Evolutionary conservation across 2,888 invertebrate species (phyloP), one percentile per base, ranked within the genome.

Genomic region (Magallana nippona): DNA sequence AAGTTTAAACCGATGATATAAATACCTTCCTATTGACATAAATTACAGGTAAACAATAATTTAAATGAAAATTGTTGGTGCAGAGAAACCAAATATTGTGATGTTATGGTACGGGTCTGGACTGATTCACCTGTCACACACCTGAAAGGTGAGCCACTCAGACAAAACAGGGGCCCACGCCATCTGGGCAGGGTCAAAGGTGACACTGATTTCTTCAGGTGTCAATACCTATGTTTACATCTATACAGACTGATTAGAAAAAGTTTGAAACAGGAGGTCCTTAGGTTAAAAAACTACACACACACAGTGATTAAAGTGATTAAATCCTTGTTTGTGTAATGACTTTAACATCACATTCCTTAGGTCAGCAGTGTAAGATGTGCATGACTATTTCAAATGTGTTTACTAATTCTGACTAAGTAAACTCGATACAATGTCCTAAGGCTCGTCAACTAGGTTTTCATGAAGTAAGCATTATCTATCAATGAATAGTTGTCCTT

Each of bases 1-100:
- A 71, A 71, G 71, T 71, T 71, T 71, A 71, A 71, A 71, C 71
- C 71, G 71, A 32, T 71, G 32, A 71, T 27, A 71, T 71, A 71
- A 71, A 71, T 71, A 32, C 15, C 71, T 13, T 71, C 15, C 27
- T 71, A 71, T 71, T 71, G 22, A 71, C 22, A 71, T 27, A 71
- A 22, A 71, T 71, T 32, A 71, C 71, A 71, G 71, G 71, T 71
- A 71, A 71, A 71, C 71, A 27, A 27, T 27, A 32, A 71, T 22
- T 71, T 15, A 71, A 71, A 32, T 27, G 32, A 27, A 60, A 60
- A 60, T 60, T n/a, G 17, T 60, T 60, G 60, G 15, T n/a, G 60
- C 60, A 60, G 60, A 71, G 71, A 71, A 71, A 71, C 15, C 71
- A 13, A 27, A 71, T 71, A 71, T 71, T 71, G 27, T 71, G 27